Percentiles rank a stretch among this genome's conserved stretches.
Conservation (phyloP, 2,888 invertebrate species). For the Andrena dorsata region DNA sequence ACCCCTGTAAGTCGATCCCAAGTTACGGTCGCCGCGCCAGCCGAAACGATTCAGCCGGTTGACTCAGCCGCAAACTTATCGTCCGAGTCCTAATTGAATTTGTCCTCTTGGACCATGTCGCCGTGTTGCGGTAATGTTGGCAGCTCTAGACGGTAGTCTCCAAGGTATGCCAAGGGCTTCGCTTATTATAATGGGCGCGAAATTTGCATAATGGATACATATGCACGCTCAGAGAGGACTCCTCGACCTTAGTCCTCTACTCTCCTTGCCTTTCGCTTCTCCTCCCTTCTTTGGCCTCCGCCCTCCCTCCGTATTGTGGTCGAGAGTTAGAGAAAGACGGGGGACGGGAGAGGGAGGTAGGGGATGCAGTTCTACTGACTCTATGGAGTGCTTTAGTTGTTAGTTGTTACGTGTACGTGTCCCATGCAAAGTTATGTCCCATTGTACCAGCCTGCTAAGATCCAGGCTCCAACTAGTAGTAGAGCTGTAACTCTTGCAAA, state of each 20-base stretch:
- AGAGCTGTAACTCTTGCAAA: conserved; percentile 70
- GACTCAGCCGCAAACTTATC: conserved; percentile 78
- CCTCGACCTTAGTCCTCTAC: conserved; percentile 72
- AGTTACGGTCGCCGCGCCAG: conserved; percentile 54
- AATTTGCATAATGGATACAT: conserved; percentile 85
- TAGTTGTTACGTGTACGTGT: conserved; percentile 82
- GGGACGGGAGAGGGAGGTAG: conserved; percentile 18
- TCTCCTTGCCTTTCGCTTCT: conserved; percentile 52
- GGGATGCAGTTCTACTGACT: conserved; percentile 74
- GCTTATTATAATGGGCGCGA: conserved; percentile 84
- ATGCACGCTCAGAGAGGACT: conserved; percentile 80
- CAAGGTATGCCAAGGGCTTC: conserved; percentile 81
- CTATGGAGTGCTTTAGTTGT: conserved; percentile 82
- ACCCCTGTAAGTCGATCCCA: conserved; percentile 67
- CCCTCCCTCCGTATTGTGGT: conserved; percentile 29
- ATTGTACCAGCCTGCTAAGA: conserved; percentile 79
- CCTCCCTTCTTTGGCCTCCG: conserved; percentile 18
- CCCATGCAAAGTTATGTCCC: conserved; percentile 81
- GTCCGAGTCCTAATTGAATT: conserved; percentile 82
- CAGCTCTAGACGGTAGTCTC: conserved; percentile 79
- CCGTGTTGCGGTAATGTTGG: conserved; percentile 82
- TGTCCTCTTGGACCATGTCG: conserved; percentile 79
- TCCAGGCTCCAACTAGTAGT: conserved; percentile 65
- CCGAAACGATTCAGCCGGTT: conserved; percentile 70
- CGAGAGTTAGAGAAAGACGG: conserved; percentile 26